Conservation (phyloP, 2,797 vertebrate species). For the Notamacropus eugenii region DNA sequence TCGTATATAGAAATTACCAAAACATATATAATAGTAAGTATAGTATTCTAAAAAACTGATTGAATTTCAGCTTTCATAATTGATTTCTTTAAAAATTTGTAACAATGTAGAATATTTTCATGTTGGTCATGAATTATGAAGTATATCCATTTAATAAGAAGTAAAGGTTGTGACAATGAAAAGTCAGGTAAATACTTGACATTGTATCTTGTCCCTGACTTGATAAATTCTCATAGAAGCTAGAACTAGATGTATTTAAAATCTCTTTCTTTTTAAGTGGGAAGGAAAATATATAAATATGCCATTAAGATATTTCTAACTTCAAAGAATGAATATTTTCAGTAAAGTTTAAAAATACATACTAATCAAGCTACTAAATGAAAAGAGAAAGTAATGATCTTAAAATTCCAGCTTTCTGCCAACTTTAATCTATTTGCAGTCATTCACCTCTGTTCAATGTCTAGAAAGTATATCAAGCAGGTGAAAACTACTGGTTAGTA, state of each 20-base stretch:
- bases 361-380: constrained; percentile 15
- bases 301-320: constrained; percentile 21
- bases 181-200: not conserved
- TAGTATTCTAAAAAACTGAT: not conserved
- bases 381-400: constrained; percentile 44
- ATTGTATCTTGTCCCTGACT: constrained; percentile 8
- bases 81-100: not conserved
- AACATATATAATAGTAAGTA: not conserved
- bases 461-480: constrained; percentile 2
- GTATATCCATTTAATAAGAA: not conserved
- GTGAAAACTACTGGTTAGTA: not conserved
- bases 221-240: not conserved
- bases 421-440: not conserved
- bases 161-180: constrained; percentile 44
- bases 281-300: constrained; percentile 2
- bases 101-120: not conserved
- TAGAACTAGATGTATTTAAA: not conserved
- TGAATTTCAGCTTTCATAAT: not conserved
- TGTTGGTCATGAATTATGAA: not conserved
- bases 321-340: constrained; percentile 22
- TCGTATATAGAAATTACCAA: not conserved
- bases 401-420: constrained; percentile 19
- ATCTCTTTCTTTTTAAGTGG: not conserved
- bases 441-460: not conserved
- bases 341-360: constrained; percentile 11